Percentiles rank a stretch among this genome's conserved stretches.
phyloP scores from a whole-genome alignment of 2,888 invertebrate genomes.

The Eilema sororculum region DNA sequence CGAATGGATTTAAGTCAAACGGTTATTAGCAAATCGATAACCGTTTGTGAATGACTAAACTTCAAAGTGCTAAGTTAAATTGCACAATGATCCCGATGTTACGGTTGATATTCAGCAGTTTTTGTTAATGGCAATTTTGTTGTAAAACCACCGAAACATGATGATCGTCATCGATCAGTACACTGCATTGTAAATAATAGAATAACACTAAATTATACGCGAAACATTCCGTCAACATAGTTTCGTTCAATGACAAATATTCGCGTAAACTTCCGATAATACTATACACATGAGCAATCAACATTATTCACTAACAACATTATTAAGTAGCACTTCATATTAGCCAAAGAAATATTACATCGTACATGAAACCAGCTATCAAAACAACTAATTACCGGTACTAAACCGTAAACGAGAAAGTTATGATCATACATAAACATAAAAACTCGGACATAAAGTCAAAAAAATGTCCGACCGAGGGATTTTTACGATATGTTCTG shows the following conservation, averaged over 20 bases:
- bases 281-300: neutral
- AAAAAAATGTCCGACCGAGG: slow-evolving; percentile 21
- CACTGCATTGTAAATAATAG: too few relatives aligned
- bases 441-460: slow-evolving; percentile 29
- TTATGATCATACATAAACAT: slow-evolving; percentile 40
- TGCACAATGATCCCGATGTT: too few relatives aligned
- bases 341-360: neutral
- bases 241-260: neutral
- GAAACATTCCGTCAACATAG: neutral
- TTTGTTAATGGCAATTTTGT: too few relatives aligned
- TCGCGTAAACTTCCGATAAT: neutral
- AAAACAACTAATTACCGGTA: slow-evolving; percentile 40
- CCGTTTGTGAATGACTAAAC: too few relatives aligned
- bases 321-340: neutral
- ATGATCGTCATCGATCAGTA: too few relatives aligned
- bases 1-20: too few relatives aligned
- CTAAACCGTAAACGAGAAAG: slow-evolving; percentile 33
- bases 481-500: slow-evolving; percentile 24
- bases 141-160: too few relatives aligned
- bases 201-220: too few relatives aligned
- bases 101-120: too few relatives aligned
- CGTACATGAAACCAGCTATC: slow-evolving; percentile 9
- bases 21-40: too few relatives aligned
- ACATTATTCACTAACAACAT: neutral
- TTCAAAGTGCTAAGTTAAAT: too few relatives aligned